Percentiles rank a stretch among this genome's conserved stretches.
These are phyloP conservation scores for Myripristis jacobus DNA, from an alignment of 2,797 vertebrate genomes.

Conservation along the genomic window DNA sequence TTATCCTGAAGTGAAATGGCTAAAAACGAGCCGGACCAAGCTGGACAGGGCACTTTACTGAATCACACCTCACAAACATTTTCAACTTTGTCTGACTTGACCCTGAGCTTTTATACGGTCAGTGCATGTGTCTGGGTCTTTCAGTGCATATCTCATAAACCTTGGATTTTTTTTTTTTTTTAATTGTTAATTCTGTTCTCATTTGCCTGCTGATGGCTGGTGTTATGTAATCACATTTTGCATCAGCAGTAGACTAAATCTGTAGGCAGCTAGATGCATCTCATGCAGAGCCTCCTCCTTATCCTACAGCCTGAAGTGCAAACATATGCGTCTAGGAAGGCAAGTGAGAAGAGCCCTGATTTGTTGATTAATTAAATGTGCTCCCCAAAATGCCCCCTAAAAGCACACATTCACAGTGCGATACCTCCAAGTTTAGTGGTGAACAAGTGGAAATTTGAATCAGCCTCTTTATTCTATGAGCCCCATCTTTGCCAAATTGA, in stretches of 20 bases:
- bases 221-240: conserved; percentile 95
- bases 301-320: conserved; percentile 92
- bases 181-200: conserved; percentile 55
- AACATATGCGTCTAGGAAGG: conserved; percentile 91
- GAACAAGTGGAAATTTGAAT: conserved; percentile 96
- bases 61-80: conserved; percentile 85
- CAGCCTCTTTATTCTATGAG: conserved; percentile 94
- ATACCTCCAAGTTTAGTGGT: conserved; percentile 92
- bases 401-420: conserved; percentile 92
- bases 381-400: conserved; percentile 64
- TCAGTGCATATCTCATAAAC: conserved; percentile 41
- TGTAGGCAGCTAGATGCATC: conserved; percentile 84
- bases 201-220: conserved; percentile 64
- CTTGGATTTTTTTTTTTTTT: conserved; percentile 48
- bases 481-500: conserved; percentile 97
- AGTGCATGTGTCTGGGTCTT: conserved; percentile 61
- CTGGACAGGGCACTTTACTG: conserved; percentile 88
- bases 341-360: conserved; percentile 89
- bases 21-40: conserved; percentile 90
- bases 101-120: conserved; percentile 64
- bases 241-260: conserved; percentile 90
- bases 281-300: conserved; percentile 86
- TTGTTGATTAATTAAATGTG: conserved; percentile 93
- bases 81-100: conserved; percentile 70
- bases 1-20: conserved; percentile 98